phyloP scores from a whole-genome alignment of 2,113 vertebrate species.

The Chaenocephalus aceratus region DNA sequence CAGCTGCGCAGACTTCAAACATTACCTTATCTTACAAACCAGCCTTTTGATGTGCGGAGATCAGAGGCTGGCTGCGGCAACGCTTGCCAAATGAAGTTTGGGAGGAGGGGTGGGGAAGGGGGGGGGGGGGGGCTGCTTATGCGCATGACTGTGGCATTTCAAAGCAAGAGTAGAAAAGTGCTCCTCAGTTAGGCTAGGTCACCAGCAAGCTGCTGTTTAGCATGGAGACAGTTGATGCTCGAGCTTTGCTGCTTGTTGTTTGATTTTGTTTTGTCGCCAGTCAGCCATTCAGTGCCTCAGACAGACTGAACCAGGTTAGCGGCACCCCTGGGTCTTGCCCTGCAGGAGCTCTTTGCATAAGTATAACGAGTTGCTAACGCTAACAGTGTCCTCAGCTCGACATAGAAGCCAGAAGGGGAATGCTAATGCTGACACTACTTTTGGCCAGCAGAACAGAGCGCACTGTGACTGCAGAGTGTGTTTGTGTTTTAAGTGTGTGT shows the following conservation, averaged over 20 bases:
- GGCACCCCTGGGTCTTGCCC: conserved; percentile 42
- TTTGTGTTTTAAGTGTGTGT: neutral
- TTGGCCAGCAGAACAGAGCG: conserved; percentile 19
- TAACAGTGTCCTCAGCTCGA: conserved; percentile 55
- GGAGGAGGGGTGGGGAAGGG: conserved; percentile 66
- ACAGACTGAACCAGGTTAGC: conserved; percentile 53
- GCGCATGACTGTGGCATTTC: conserved; percentile 89
- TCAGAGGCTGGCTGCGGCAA: conserved; percentile 91
- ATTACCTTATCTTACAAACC: conserved; percentile 93
- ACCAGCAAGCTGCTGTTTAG: conserved; percentile 79
- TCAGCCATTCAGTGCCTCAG: conserved; percentile 31
- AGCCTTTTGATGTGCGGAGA: conserved; percentile 93
- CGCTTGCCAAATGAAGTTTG: conserved; percentile 91
- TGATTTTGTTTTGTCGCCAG: conserved; percentile 40
- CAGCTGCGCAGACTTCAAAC: conserved; percentile 91
- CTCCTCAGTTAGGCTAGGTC: conserved; percentile 89
- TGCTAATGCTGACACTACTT: conserved; percentile 46
- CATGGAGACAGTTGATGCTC: conserved; percentile 59
- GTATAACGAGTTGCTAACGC: conserved; percentile 40
- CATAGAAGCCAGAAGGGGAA: conserved; percentile 40
- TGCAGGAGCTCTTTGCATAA: conserved; percentile 37
- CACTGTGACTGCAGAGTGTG: conserved; percentile 8
- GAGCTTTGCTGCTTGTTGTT: conserved; percentile 43
- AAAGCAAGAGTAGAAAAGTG: conserved; percentile 88
- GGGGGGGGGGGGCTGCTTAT: conserved; percentile 73